Percentiles rank a stretch among this genome's conserved stretches.
phyloP scores from a whole-genome alignment of 2,113 vertebrate genomes.

The Ptyas mucosa region DNA sequence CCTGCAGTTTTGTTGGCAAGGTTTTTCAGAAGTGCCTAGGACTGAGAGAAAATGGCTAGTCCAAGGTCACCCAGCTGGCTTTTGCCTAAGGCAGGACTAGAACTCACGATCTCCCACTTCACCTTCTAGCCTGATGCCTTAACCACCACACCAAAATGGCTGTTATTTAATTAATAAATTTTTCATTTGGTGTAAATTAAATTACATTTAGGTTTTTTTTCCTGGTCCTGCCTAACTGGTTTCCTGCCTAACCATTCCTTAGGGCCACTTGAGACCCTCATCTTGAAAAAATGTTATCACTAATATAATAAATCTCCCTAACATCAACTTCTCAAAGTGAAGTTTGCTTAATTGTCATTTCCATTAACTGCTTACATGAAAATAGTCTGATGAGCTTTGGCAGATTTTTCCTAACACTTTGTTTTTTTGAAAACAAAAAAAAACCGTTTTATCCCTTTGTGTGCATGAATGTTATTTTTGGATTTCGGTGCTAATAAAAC shows the following conservation, averaged over 20 bases:
- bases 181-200: not conserved
- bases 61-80: not conserved
- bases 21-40: no score
- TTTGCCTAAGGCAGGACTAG: not conserved
- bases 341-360: not conserved
- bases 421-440: not conserved
- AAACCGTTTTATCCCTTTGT: conserved; percentile 21
- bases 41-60: no score
- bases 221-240: not conserved
- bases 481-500: conserved; percentile 58
- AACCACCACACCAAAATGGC: not conserved
- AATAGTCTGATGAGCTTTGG: not conserved
- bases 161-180: not conserved
- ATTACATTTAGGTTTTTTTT: not conserved
- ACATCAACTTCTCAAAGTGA: not conserved
- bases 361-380: not conserved
- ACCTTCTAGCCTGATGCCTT: not conserved
- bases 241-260: not conserved
- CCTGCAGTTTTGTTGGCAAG: no score
- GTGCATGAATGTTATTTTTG: conserved; percentile 17
- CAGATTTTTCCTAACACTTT: conserved; percentile 39
- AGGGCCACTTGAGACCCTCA: not conserved
- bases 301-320: not conserved
- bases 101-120: not conserved
- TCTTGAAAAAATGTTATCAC: not conserved